phyloP scores from a whole-genome alignment of 2,797 vertebrate species.

The Neoniphon sammara region DNA sequence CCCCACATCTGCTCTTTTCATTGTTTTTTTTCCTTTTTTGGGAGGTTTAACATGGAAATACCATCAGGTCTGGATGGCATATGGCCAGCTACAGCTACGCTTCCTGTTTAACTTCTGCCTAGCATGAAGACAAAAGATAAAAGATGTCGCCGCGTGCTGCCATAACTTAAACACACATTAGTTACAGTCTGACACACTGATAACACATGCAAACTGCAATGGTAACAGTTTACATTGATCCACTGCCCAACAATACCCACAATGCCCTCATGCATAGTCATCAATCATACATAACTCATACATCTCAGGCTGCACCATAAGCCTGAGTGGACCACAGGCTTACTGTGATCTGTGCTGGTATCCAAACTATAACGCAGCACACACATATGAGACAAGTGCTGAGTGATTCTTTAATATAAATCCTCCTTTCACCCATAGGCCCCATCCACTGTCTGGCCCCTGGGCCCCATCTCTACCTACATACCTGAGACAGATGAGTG shows the following conservation, averaged over 20 bases:
- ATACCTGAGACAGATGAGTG: constrained; percentile 52
- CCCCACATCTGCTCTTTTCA: constrained; percentile 23
- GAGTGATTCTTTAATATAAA: constrained; percentile 60
- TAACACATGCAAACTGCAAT: constrained; percentile 29
- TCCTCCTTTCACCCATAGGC: constrained; percentile 29
- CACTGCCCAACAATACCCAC: constrained; percentile 36
- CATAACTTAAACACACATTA: constrained; percentile 27
- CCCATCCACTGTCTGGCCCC: constrained; percentile 27
- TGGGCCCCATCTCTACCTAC: constrained; percentile 23
- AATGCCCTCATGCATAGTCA: constrained; percentile 1
- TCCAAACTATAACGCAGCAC: neutral
- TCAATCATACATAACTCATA: constrained; percentile 35
- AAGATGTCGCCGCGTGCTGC: neutral
- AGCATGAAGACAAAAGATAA: constrained; percentile 41
- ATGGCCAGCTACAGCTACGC: constrained; percentile 21
- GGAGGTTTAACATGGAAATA: constrained; percentile 30
- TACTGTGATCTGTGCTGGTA: constrained; percentile 4
- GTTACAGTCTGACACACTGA: constrained; percentile 39
- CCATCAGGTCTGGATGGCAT: constrained; percentile 21
- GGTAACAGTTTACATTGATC: constrained; percentile 46
- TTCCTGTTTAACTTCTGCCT: constrained; percentile 27
- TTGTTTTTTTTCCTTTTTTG: constrained; percentile 13
- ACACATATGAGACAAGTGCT: constrained; percentile 38
- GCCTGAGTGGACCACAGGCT: constrained; percentile 13
- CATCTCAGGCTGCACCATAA: constrained; percentile 1